Base-by-base conservation (phyloP, 2,113 vertebrate species). In the Gadus chalcogrammus region DNA sequence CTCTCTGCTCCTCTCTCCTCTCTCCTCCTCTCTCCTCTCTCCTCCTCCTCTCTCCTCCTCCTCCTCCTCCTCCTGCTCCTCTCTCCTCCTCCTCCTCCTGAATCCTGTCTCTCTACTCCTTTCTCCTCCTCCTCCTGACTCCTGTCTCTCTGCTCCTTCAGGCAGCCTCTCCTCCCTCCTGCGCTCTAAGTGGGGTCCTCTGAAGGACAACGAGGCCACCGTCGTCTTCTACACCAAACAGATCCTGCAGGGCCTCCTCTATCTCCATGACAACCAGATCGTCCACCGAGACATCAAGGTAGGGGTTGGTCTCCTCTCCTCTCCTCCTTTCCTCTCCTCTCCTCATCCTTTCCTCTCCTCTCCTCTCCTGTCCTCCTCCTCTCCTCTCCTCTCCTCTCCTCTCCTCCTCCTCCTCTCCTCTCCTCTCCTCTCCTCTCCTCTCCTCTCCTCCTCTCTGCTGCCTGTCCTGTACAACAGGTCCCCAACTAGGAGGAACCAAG, bases 281-380 rank as follows among this genome's bases (percentile, higher is more conserved):
- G 94, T 97, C 56, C 96, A 98, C 82, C 84, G 95, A 15, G 96
- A 98, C 85, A 98, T 97, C 66, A 97, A 98, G 92, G 96, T 94
- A 73, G 79, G 42, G 35, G 7, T 22, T 17, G 17, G 3, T 24
- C 17, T 38, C 8, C 15, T 63, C 22, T 2, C 20, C 22, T 63
- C 24, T 63, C 27, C 61, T 61, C 59, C 20, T n/a, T 6, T 61
- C 59, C 20, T 22, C 38, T 61, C 20, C 59, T 61, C 27, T 7
- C 24, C 22, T 28, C n/a, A 0, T 61, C 59, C 20, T n/a, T 8
- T 61, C 59, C 20, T 22, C 38, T 61, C 20, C 59, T 61, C n/a
- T 61, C 20, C 20, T 20, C 20, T 20, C 24, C 17, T 59, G 5
- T n/a, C 17, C 18, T 9, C 18, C 59, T 61, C 0, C 22, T 61